Conservation (phyloP, 2,113 vertebrate genomes). For the Macquaria ambigua region DNA sequence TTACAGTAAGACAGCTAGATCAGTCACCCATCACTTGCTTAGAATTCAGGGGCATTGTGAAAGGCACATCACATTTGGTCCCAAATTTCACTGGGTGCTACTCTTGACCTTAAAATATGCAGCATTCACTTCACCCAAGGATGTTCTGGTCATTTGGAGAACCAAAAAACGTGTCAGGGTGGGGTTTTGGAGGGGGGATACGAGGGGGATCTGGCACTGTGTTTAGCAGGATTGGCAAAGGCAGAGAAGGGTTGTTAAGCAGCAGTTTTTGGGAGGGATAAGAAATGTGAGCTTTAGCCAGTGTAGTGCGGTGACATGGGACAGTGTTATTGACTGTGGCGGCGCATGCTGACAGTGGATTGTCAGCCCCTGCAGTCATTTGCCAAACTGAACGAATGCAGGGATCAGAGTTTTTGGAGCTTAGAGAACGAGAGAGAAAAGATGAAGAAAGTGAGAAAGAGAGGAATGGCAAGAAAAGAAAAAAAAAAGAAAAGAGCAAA, state of each 20-base stretch:
- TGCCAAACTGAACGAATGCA: constrained; percentile 76
- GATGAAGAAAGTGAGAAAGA: constrained; percentile 51
- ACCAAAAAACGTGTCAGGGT: constrained; percentile 66
- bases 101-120: constrained; percentile 76
- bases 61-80: constrained; percentile 66
- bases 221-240: constrained; percentile 71
- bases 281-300: constrained; percentile 82
- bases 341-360: constrained; percentile 79
- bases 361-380: constrained; percentile 81
- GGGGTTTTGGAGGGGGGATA: constrained; percentile 33
- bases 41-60: constrained; percentile 61
- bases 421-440: constrained; percentile 61
- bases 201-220: constrained; percentile 58
- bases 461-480: constrained; percentile 32
- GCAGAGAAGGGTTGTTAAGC: constrained; percentile 74
- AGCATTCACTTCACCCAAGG: constrained; percentile 71
- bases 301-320: constrained; percentile 79
- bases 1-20: constrained; percentile 75
- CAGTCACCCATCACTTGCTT: constrained; percentile 79
- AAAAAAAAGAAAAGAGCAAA: constrained; percentile 23
- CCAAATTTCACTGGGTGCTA: constrained; percentile 65
- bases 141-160: constrained; percentile 83
- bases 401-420: constrained; percentile 75
- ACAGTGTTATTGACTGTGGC: constrained; percentile 83
- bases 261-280: constrained; percentile 73